Base-by-base conservation (phyloP, 2,888 invertebrate genomes). In the Candidula unifasciata region DNA sequence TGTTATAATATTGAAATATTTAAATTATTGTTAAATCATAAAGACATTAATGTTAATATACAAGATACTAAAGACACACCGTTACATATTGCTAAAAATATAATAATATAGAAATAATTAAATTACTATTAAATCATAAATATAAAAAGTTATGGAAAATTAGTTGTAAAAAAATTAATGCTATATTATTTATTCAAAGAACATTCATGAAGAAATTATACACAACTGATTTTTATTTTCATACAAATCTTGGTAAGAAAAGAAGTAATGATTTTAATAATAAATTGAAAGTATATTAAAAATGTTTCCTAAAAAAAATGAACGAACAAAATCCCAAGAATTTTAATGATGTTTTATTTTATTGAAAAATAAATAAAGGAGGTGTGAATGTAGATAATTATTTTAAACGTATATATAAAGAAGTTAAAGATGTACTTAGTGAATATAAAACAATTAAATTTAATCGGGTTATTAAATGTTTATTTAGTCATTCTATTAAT, bases 121-220 rank as follows among this genome's bases (percentile, higher is more conserved):
- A 13, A 18, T 5, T 60, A 24, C 21, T 60, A 60, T 60, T 16
- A 60, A 24, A 21, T 60, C 18, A 24, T 24, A 68, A 68, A 68
- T 68, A 33, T 68, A 68, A 30, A 68, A 68, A 68, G 13, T 68
- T 68, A 68, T 68, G 33, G 33, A 33, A 33, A 33, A 27, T 33
- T 68, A 5, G 16, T 68, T 68, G 33, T 68, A 30, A 30, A 68
- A 66, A 68, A 68, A 68, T 68, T 3, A 68, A 30, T 33, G 33
- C 68, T 16, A 33, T 30, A 68, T 68, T 68, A 68, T 68, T 30
- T 68, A 68, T 68, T 33, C 68, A 68, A 68, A 68, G 33, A 30
- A 68, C 30, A 30, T 30, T 8, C 16, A 30, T 3, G 8, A 18
- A 66, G 27, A 30, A 68, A 68, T 13, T 27, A 27, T 68, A 27